Evolutionary conservation across 2,113 vertebrate genomes (phyloP), one percentile per base, ranked within the genome.

Genomic region (Diglossa brunneiventris): DNA sequence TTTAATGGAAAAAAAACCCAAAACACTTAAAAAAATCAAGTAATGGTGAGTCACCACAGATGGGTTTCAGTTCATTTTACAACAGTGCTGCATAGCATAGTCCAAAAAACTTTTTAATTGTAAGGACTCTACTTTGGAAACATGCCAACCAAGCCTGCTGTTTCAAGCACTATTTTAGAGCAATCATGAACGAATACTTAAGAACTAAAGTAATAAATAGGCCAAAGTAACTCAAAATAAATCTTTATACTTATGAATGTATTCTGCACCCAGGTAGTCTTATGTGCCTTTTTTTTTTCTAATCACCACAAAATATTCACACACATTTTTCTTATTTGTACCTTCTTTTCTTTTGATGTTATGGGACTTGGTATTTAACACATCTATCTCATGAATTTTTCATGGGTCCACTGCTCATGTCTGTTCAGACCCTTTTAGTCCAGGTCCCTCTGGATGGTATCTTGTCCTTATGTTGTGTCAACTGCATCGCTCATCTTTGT

Each of bases 71-170:
- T 75, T 92, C 1, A 0, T 87, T 87, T 82, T 31, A 49, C 19
- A 18, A 49, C 31, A 75, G 9, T 42, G 27, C 4, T 82, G 6
- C 35, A 12, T 9, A 53, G 3, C 0, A 0, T 31, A 6, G 22
- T 58, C 58, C 15, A 58, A 37, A 52, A 78, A 84, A 28, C 10
- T 20, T 89, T 67, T 55, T 42, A 64, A 44, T 33, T 47, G 9
- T 9, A 42, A 33, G 15, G 8, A 63, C 4, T 28, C 33, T 28
- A 7, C 55, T 70, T 80, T 84, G 47, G 50, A 82, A 74, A 78
- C 1, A 31, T 42, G 15, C 18, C 39, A 78, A 27, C 4, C 44
- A 69, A 73, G 13, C 9, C 28, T 87, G 28, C 10, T 24, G 7
- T 42, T 81, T 56, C 13, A 44, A 64, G 4, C 52, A 42, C 52